Conservation (phyloP, 2,113 vertebrate genomes). For the Mirza zaza region DNA sequence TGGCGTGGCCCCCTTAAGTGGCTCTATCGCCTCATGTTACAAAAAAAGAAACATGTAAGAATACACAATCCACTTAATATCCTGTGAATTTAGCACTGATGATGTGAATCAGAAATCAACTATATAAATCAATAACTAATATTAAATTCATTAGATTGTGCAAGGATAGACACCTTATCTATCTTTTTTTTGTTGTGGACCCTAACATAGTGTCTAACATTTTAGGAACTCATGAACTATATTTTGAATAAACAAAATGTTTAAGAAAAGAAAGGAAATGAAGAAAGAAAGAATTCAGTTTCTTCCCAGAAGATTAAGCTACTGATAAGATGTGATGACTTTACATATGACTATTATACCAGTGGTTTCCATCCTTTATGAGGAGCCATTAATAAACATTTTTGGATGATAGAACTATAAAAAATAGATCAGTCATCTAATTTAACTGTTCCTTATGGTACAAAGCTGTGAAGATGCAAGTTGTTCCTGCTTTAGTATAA, state of each 20-base stretch:
- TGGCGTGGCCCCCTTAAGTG: not conserved
- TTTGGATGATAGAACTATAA: not conserved
- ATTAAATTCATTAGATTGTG: not conserved
- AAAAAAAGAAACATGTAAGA: not conserved
- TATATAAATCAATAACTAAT: not conserved
- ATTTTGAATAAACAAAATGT: constrained; percentile 36
- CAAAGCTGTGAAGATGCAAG: not conserved
- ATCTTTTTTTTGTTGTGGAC: not conserved
- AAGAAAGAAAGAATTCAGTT: not conserved
- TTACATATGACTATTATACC: constrained; percentile 5
- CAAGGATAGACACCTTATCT: not conserved
- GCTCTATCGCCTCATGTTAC: not conserved
- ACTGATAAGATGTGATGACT: not conserved
- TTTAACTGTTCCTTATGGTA: not conserved
- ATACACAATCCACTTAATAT: not conserved
- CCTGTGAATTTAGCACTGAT: not conserved
- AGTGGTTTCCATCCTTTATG: not conserved
- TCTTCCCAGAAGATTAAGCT: not conserved
- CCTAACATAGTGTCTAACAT: not conserved
- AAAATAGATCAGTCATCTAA: not conserved
- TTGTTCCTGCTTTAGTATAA: not conserved
- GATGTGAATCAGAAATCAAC: constrained; percentile 15
- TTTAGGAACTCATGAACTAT: not conserved
- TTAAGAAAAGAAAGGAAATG: not conserved
- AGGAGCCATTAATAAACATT: not conserved